Evolutionary conservation across 2,888 invertebrate species (phyloP).

Genomic region (Ommatoiulus sabulosus): DNA sequence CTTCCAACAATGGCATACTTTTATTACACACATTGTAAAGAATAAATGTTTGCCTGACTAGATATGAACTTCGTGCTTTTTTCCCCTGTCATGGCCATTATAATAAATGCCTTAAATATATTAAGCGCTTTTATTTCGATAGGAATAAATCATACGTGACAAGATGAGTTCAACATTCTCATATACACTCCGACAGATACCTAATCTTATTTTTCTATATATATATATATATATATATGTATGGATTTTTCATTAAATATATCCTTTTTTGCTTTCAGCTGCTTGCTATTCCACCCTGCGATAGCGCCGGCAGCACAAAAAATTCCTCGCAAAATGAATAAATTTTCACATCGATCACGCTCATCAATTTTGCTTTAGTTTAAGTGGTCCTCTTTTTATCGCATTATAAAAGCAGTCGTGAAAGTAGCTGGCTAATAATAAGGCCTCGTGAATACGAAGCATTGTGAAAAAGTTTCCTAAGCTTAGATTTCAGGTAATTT

Average conservation of each 20-base stretch:
- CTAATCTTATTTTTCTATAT: neutral
- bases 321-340: neutral
- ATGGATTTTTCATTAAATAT: neutral
- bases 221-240: neutral
- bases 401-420: neutral
- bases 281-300: neutral
- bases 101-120: neutral
- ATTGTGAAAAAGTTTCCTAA: neutral
- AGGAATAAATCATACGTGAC: conserved; percentile 21
- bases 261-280: neutral
- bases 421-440: neutral
- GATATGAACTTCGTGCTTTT: neutral
- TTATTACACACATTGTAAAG: neutral
- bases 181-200: neutral
- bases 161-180: conserved; percentile 43
- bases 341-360: conserved; percentile 9
- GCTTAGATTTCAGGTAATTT: too few species aligned
- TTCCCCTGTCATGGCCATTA: neutral
- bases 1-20: neutral
- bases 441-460: neutral
- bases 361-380: conserved; percentile 17
- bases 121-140: neutral
- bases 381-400: neutral
- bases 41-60: neutral
- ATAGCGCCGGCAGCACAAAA: neutral